phyloP scores from a whole-genome alignment of 2,113 vertebrate species.

The Anolis carolinensis region DNA sequence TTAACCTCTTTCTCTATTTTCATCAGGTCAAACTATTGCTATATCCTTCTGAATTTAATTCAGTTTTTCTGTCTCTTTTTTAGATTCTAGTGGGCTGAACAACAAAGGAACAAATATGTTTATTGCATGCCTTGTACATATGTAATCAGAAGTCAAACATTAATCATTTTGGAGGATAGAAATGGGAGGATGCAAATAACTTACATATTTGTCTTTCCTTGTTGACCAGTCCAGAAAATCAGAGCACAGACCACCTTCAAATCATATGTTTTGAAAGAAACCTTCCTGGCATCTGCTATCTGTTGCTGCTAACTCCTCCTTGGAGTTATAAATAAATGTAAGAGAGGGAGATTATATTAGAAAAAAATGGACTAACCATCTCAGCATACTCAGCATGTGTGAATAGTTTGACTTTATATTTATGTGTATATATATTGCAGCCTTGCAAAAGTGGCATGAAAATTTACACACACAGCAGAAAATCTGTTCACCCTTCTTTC shows the following conservation, averaged over 20 bases:
- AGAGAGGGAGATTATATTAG: constrained; percentile 38
- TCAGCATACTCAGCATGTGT: not conserved
- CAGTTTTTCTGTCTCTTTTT: not conserved
- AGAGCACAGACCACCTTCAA: not conserved
- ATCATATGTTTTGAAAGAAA: constrained; percentile 23
- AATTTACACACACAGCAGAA: constrained; percentile 55
- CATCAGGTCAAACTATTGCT: not conserved
- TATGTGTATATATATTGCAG: constrained; percentile 14
- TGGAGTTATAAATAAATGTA: constrained; percentile 34
- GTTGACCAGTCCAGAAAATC: not conserved
- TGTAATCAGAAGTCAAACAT: not conserved
- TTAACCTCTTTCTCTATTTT: not conserved
- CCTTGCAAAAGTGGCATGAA: constrained; percentile 50
- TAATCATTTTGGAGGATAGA: not conserved
- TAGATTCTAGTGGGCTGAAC: not conserved
- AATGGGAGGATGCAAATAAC: not conserved
- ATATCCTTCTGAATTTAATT: not conserved
- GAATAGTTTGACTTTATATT: constrained; percentile 26
- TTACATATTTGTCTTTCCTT: not conserved
- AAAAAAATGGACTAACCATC: constrained; percentile 31
- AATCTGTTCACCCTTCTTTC: constrained; percentile 51
- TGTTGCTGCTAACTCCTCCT: not conserved
- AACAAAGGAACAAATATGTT: not conserved
- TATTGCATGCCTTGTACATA: not conserved
- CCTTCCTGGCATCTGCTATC: not conserved